Conservation (phyloP, 1,140 invertebrate species). For the Gonioctena quinquepunctata region DNA sequence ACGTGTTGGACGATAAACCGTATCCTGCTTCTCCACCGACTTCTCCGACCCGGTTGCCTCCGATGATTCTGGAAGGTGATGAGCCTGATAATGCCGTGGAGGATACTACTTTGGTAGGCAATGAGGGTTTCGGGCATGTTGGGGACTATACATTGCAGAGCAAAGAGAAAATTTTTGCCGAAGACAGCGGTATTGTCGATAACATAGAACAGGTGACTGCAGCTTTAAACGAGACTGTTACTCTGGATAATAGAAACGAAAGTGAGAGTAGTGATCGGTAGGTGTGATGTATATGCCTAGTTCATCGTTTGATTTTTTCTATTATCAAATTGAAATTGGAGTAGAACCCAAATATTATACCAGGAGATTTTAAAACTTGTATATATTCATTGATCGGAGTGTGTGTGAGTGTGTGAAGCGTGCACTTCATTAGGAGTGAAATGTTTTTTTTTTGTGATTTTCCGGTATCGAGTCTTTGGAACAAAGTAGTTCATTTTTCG, state of each 20-base stretch:
- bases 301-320: background rate
- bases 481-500: too few species aligned
- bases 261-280: slow-evolving; percentile 28
- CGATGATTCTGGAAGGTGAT: background rate
- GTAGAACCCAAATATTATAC: background rate
- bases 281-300: slow-evolving; percentile 9
- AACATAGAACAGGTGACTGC: slow-evolving; percentile 22
- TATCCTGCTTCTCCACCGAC: background rate
- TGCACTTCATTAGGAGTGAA: background rate
- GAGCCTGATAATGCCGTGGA: background rate
- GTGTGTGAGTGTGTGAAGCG: background rate
- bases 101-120: background rate
- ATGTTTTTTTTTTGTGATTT: too few species aligned
- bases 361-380: background rate
- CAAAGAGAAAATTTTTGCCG: slow-evolving; percentile 5
- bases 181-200: slow-evolving; percentile 33
- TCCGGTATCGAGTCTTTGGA: too few species aligned
- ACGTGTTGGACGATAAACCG: slow-evolving; percentile 21
- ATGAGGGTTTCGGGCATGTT: background rate
- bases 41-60: background rate
- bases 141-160: background rate
- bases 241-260: background rate
- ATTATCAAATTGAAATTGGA: background rate
- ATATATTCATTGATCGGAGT: background rate
- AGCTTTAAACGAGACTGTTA: slow-evolving; percentile 19